phyloP scores from a whole-genome alignment of 2,888 invertebrate genomes.

The Bellardia pandia region DNA sequence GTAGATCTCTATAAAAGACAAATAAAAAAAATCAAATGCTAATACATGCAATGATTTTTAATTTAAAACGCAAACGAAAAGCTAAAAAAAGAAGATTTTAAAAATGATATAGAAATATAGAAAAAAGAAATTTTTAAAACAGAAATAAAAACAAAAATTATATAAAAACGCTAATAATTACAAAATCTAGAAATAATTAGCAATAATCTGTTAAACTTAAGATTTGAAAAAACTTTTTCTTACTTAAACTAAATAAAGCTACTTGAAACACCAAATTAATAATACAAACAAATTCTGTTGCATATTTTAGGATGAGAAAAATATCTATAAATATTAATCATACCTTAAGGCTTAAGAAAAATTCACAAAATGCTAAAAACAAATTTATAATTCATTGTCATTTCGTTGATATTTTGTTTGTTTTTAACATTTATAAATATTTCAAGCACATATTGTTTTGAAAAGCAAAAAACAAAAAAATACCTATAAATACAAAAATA shows the following conservation, averaged over 20 bases:
- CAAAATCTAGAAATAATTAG: no score
- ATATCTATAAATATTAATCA: neutral
- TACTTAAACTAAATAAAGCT: neutral
- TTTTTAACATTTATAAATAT: slow-evolving; percentile 15
- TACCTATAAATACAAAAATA: neutral
- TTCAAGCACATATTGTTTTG: slow-evolving; percentile 11
- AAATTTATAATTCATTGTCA: slow-evolving; percentile 12
- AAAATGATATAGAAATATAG: neutral
- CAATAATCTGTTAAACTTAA: no score
- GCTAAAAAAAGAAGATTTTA: neutral
- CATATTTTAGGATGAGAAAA: neutral
- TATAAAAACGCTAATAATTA: no score
- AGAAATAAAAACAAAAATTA: no score
- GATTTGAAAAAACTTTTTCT: neutral
- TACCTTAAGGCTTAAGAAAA: neutral
- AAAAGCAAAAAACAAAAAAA: neutral
- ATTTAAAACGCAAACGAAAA: neutral
- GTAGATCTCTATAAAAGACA: neutral
- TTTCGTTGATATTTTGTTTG: neutral
- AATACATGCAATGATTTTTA: neutral
- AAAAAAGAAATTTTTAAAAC: neutral
- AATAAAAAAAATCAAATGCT: neutral
- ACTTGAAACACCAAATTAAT: neutral
- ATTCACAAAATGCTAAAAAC: neutral
- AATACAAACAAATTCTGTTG: neutral